Evolutionary conservation across 2,113 vertebrate genomes (phyloP).

Genomic region (Delphinapterus leucas): DNA sequence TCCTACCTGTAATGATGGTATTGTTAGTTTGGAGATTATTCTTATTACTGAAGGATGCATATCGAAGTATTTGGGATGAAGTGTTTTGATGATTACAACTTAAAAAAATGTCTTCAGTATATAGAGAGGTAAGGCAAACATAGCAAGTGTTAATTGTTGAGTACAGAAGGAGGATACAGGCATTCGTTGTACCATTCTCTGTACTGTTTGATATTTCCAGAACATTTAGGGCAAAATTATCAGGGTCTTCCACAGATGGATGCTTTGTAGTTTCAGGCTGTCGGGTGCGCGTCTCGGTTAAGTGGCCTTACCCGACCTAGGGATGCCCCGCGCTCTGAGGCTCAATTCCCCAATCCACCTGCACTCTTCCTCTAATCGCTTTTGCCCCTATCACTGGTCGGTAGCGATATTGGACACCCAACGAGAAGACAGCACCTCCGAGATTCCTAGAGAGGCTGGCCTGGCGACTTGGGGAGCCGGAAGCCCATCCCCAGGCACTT

Average conservation of each 20-base stretch:
- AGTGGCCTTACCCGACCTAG: background rate
- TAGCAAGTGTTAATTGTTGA: background rate
- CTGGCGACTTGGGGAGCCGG: constrained; percentile 31
- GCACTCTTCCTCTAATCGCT: rapidly evolving
- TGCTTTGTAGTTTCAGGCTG: background rate
- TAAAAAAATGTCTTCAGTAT: background rate
- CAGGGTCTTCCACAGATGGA: background rate
- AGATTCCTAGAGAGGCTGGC: constrained; percentile 61
- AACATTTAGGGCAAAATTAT: background rate
- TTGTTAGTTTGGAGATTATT: constrained; percentile 1
- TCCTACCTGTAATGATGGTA: background rate
- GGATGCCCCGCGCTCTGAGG: background rate
- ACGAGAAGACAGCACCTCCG: constrained; percentile 52
- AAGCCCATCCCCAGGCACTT: constrained; percentile 52
- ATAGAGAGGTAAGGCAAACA: background rate
- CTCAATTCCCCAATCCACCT: background rate
- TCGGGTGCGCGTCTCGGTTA: background rate
- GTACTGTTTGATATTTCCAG: constrained; percentile 12
- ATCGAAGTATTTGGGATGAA: constrained; percentile 6
- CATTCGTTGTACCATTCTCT: background rate
- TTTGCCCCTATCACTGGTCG: rapidly evolving
- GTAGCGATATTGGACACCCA: background rate
- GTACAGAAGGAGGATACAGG: background rate
- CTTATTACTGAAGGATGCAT: background rate
- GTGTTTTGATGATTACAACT: background rate